Conservation (phyloP, 2,797 vertebrate genomes). For the Pyrocephalus nanus region DNA sequence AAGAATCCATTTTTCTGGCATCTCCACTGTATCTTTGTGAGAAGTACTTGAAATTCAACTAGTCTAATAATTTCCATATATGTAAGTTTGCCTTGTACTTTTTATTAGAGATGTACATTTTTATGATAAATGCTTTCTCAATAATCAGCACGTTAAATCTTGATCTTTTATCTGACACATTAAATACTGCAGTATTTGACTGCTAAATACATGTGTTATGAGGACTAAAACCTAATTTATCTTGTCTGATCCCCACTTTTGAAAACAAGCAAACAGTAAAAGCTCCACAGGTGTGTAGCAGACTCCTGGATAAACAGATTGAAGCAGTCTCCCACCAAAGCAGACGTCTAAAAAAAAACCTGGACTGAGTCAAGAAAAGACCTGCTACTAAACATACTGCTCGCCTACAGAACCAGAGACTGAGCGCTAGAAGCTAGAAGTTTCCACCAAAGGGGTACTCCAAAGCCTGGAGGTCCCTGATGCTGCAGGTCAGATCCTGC, state of each 20-base stretch:
- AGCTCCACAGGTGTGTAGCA: background rate
- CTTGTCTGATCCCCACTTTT: background rate
- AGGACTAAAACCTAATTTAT: background rate
- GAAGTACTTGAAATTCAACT: background rate
- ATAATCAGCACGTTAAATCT: background rate
- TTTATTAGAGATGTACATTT: background rate
- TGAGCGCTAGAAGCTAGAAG: background rate
- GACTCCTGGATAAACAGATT: background rate
- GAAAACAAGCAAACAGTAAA: background rate
- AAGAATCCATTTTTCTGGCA: background rate
- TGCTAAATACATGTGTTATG: background rate
- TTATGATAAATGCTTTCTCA: background rate
- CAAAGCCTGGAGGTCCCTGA: background rate
- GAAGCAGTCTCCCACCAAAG: background rate
- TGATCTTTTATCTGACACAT: background rate
- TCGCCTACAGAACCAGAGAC: background rate
- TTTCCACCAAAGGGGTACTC: background rate
- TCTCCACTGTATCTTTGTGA: background rate
- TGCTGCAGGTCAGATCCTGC: background rate
- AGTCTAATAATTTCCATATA: background rate
- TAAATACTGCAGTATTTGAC: background rate
- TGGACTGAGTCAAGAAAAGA: background rate
- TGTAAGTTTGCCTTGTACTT: background rate
- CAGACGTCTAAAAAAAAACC: background rate
- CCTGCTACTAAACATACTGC: background rate